phyloP scores from a whole-genome alignment of 2,113 vertebrate genomes.

The Ahaetulla prasina region DNA sequence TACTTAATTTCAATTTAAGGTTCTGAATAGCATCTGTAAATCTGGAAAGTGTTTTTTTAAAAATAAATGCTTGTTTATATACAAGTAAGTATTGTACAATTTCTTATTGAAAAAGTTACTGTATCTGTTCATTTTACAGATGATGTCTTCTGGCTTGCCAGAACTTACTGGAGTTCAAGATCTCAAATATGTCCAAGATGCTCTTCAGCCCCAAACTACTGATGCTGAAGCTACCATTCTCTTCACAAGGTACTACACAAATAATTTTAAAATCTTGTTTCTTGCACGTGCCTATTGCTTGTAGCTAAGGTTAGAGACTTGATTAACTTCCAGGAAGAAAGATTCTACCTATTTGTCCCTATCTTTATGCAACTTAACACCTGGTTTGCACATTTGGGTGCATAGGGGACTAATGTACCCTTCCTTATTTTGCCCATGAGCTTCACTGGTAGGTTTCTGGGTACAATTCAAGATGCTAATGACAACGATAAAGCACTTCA shows the following conservation, averaged over 20 bases:
- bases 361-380: background rate
- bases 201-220: constrained; percentile 92
- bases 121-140: constrained; percentile 68
- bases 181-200: constrained; percentile 93
- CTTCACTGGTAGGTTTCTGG: background rate
- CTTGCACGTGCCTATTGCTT: background rate
- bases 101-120: background rate
- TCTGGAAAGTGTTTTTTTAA: background rate
- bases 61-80: background rate
- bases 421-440: background rate
- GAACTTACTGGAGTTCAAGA: constrained; percentile 89
- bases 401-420: background rate
- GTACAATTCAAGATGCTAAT: background rate
- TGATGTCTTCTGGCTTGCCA: constrained; percentile 92
- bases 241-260: constrained; percentile 86
- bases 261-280: background rate
- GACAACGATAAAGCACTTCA: background rate
- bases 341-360: background rate
- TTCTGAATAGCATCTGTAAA: background rate
- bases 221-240: constrained; percentile 97
- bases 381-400: background rate
- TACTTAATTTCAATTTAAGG: background rate
- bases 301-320: background rate
- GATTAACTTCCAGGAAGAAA: background rate
- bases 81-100: background rate